Conservation (phyloP, 2,113 vertebrate genomes). For the Chaetodon trifascialis region DNA sequence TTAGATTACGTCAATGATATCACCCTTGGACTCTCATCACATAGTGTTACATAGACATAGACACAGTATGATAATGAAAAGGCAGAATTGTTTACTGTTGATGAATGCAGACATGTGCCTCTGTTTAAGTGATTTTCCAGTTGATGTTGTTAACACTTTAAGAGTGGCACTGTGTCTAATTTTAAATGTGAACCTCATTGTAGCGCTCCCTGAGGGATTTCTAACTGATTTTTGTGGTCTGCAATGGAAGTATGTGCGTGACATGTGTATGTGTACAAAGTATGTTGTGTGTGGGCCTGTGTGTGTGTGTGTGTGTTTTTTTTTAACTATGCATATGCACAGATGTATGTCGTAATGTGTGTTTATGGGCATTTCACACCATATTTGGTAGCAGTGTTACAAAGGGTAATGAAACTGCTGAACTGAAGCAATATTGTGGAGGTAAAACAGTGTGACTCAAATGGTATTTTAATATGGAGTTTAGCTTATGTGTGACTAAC, state of each 20-base stretch:
- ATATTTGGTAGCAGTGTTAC: background rate
- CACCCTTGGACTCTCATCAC: background rate
- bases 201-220: slow-evolving; percentile 33
- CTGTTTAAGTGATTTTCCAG: slow-evolving; percentile 22
- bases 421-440: background rate
- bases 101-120: background rate
- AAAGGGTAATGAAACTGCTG: background rate
- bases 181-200: slow-evolving; percentile 30
- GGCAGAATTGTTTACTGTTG: slow-evolving; percentile 6
- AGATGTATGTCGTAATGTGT: background rate
- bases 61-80: background rate
- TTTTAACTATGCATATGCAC: background rate
- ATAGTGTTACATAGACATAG: background rate
- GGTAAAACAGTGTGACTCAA: background rate
- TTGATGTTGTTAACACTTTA: background rate
- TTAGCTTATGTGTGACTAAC: background rate
- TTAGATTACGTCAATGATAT: rapidly evolving
- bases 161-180: slow-evolving; percentile 24
- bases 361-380: background rate
- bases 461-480: background rate
- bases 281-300: background rate
- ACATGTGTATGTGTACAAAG: background rate
- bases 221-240: slow-evolving; percentile 46
- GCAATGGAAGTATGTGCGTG: slow-evolving; percentile 9
- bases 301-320: background rate